A percentile compares a stretch with the other conserved stretches of the same genome.
These are phyloP conservation scores for Eledone cirrhosa DNA, from an alignment of 2,888 invertebrate genomes.

Conservation along the genomic window DNA sequence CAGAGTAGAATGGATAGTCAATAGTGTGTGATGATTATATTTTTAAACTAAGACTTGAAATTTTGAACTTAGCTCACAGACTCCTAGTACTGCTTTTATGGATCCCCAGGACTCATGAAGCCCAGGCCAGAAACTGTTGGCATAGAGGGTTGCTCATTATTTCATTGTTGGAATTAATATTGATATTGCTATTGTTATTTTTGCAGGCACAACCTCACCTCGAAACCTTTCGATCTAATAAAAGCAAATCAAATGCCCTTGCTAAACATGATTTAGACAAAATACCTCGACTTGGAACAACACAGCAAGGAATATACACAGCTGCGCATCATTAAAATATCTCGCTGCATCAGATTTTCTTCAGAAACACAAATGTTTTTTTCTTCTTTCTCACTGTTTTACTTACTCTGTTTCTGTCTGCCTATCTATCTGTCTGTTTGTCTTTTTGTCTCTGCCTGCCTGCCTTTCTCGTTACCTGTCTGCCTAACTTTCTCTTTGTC, in stretches of 20 bases:
- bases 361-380: background rate
- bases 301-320: constrained; percentile 11
- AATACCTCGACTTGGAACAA: constrained; percentile 48
- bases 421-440: background rate
- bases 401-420: background rate
- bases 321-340: background rate
- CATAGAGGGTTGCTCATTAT: no score
- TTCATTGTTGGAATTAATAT: no score
- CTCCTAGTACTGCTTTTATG: no score
- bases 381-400: background rate
- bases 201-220: constrained; percentile 54
- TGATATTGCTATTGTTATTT: constrained; percentile 18
- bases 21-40: no score
- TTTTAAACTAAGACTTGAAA: no score
- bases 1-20: no score
- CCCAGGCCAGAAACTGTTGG: no score
- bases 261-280: constrained; percentile 50
- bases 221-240: constrained; percentile 53
- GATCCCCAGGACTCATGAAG: no score
- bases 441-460: background rate
- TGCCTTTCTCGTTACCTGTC: background rate
- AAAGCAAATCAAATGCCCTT: constrained; percentile 44
- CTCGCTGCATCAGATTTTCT: background rate
- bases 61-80: no score
- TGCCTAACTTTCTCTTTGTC: background rate